Conservation (phyloP, 2,113 vertebrate species). For the Boulengeromyrus knoepffleri region DNA sequence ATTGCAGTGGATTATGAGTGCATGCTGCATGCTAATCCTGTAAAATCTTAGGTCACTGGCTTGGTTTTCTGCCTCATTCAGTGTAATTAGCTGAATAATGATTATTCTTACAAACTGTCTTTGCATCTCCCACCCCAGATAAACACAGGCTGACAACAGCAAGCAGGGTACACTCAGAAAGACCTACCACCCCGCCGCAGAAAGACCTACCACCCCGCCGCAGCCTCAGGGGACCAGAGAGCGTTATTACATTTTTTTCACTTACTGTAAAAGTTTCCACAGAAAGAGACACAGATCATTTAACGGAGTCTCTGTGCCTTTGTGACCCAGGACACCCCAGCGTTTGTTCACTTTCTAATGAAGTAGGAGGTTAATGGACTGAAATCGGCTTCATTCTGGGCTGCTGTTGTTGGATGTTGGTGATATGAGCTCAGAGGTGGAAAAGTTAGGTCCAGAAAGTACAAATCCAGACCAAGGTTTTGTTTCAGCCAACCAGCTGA, state of each 20-base stretch:
- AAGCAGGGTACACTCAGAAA: background rate
- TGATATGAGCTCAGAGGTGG: constrained; percentile 38
- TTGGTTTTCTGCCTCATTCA: background rate
- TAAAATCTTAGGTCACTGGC: background rate
- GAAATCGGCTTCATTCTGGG: constrained; percentile 60
- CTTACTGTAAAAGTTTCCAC: background rate
- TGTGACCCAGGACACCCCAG: background rate
- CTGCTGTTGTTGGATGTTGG: constrained; percentile 45
- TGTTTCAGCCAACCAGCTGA: too few species aligned
- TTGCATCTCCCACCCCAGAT: background rate
- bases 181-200: background rate
- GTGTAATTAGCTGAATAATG: background rate
- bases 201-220: too few species aligned
- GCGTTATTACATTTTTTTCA: background rate
- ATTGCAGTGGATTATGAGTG: background rate
- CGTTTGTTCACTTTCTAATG: constrained; percentile 52
- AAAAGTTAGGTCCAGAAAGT: too few species aligned
- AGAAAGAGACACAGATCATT: background rate
- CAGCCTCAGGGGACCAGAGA: background rate
- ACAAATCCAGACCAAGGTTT: too few species aligned
- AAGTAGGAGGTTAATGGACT: constrained; percentile 66
- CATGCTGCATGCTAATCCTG: background rate
- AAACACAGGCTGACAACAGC: background rate
- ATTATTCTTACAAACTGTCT: background rate
- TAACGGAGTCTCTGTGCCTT: background rate